Evolutionary conservation across 2,888 invertebrate species (phyloP).

Genomic region (Rhopalosiphum nymphaeae): DNA sequence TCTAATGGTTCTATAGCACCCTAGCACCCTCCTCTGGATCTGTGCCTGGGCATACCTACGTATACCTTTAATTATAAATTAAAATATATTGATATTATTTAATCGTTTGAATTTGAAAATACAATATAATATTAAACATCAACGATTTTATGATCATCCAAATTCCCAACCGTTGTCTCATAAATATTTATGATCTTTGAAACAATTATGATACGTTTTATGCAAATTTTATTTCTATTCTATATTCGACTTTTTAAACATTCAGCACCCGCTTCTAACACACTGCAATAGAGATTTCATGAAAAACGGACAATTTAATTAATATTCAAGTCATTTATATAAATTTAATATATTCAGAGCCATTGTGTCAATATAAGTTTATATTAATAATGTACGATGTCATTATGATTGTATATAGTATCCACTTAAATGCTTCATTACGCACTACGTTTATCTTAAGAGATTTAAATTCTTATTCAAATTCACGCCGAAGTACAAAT

Average conservation of each 20-base stretch:
- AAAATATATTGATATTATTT: neutral
- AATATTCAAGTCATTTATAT: neutral
- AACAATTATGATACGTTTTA: neutral
- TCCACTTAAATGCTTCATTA: neutral
- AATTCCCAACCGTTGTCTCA: neutral
- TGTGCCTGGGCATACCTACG: no score
- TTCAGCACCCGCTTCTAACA: neutral
- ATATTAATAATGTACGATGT: neutral
- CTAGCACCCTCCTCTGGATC: no score
- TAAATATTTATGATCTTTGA: neutral
- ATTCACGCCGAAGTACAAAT: no score
- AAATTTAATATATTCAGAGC: neutral
- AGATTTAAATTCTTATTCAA: neutral
- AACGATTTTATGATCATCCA: neutral
- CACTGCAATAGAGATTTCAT: neutral
- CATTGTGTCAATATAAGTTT: neutral
- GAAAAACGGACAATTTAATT: neutral
- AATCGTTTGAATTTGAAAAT: neutral
- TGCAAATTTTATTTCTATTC: neutral
- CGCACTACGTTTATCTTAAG: neutral
- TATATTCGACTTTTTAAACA: neutral
- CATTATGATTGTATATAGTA: neutral
- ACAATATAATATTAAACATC: neutral
- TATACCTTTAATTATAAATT: no score
- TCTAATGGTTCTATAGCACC: no score